These are phyloP conservation scores for Trachelus iudaicus DNA, from an alignment of 2,888 invertebrate species.

Conservation along the genomic window DNA sequence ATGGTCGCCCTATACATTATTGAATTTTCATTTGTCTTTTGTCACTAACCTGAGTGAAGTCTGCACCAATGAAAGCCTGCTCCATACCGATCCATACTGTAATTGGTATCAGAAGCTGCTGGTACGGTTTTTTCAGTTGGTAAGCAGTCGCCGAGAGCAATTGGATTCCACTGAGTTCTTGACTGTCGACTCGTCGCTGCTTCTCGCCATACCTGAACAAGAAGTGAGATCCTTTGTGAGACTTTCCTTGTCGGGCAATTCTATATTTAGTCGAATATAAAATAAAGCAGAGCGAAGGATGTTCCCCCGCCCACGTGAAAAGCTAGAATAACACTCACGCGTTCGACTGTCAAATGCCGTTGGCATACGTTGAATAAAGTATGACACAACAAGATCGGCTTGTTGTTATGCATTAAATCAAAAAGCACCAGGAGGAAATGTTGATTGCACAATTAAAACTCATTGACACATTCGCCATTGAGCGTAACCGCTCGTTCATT, in stretches of 20 bases:
- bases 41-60: constrained; percentile 80
- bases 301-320: not conserved
- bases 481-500: not conserved
- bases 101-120: constrained; percentile 92
- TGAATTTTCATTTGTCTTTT: not conserved
- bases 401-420: not conserved
- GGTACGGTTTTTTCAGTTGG: constrained; percentile 91
- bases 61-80: constrained; percentile 95
- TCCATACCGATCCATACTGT: constrained; percentile 98
- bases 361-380: not conserved
- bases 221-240: constrained; percentile 19
- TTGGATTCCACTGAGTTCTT: constrained; percentile 82
- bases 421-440: not conserved
- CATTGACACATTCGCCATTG: not conserved
- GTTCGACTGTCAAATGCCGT: not conserved
- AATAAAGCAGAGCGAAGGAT: not conserved
- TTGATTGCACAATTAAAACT: not conserved
- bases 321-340: not conserved
- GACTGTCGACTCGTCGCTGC: constrained; percentile 80
- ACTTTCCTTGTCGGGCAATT: not conserved
- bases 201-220: constrained; percentile 84
- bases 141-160: constrained; percentile 88
- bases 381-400: not conserved
- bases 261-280: not conserved
- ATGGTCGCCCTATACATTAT: not conserved